These are phyloP conservation scores for Tretioscincus oriximinensis DNA, from an alignment of 2,113 vertebrate genomes.

Conservation along the genomic window DNA sequence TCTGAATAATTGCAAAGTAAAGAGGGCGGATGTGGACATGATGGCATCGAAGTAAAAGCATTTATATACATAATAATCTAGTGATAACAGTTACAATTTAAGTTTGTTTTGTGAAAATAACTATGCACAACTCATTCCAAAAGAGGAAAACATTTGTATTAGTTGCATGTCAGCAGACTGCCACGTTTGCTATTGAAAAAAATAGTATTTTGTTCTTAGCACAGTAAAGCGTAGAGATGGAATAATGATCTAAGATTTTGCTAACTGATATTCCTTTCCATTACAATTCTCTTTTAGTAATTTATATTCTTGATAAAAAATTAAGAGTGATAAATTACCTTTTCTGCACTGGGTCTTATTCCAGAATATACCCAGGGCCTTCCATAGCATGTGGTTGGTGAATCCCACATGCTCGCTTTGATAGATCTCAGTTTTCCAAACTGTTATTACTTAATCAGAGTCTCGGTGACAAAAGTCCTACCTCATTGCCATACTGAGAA, in stretches of 20 bases:
- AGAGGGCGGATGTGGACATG: neutral
- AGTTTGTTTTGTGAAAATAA: neutral
- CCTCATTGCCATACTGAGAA: conserved; percentile 41
- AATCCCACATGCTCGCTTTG: no score
- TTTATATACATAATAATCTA: neutral
- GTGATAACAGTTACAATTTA: neutral
- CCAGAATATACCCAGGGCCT: conserved; percentile 44
- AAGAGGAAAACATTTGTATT: neutral
- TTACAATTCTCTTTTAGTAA: conserved; percentile 47
- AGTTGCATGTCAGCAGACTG: neutral
- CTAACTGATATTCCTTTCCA: conserved; percentile 52
- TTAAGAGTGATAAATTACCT: neutral
- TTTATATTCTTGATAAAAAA: conserved; percentile 54
- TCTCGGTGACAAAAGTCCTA: no score
- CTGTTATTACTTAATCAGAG: conserved; percentile 56
- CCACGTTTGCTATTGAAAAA: neutral
- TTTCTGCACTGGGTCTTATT: neutral
- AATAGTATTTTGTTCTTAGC: neutral
- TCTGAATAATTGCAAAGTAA: neutral
- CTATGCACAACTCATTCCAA: neutral
- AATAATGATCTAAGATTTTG: conserved; percentile 22
- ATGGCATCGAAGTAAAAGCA: neutral
- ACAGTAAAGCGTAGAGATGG: neutral
- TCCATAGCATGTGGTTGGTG: neutral
- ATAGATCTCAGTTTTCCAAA: conserved; percentile 60